Evolutionary conservation across 1,140 invertebrate species (phyloP).

Genomic region (Drosophila ogumai): DNA sequence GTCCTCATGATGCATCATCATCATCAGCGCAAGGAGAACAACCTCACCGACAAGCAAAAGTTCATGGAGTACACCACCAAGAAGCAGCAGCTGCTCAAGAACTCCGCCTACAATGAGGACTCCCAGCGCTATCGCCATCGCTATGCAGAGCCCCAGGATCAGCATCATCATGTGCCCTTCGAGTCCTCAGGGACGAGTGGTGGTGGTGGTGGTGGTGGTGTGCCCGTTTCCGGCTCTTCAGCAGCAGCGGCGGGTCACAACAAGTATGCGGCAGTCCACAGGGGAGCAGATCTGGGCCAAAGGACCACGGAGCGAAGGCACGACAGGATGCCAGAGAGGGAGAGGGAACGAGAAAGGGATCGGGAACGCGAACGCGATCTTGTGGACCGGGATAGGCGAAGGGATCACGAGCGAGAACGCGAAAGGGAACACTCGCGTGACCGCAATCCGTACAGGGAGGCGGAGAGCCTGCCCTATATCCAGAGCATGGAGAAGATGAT

Average conservation of each 20-base stretch:
- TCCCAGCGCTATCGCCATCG: constrained; percentile 76
- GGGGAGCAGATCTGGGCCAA: constrained; percentile 40
- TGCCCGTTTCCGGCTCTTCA: constrained; percentile 9
- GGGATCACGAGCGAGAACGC: constrained; percentile 41
- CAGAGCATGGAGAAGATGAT: constrained; percentile 84
- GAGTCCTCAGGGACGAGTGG: constrained; percentile 26
- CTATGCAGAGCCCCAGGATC: constrained; percentile 73
- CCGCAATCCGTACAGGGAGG: constrained; percentile 81
- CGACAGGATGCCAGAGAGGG: constrained; percentile 10
- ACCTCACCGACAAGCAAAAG: constrained; percentile 82
- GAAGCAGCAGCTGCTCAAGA: constrained; percentile 65
- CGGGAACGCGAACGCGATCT: constrained; percentile 12
- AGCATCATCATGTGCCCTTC: constrained; percentile 61
- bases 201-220: not conserved
- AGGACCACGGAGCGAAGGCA: constrained; percentile 36
- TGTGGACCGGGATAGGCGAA: constrained; percentile 27
- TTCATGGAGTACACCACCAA: constrained; percentile 75
- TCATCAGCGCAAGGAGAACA: constrained; percentile 79
- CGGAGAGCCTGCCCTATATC: constrained; percentile 82
- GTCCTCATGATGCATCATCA: constrained; percentile 16
- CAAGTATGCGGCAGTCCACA: constrained; percentile 74
- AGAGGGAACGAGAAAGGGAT: constrained; percentile 11
- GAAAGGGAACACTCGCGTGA: constrained; percentile 63
- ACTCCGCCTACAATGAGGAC: constrained; percentile 59
- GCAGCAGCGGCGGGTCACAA: constrained; percentile 38